These are phyloP conservation scores for Chironex yamaguchii DNA, from an alignment of 30 jellyfish, hydroid and myxozoan genomes.

Conservation along the genomic window DNA sequence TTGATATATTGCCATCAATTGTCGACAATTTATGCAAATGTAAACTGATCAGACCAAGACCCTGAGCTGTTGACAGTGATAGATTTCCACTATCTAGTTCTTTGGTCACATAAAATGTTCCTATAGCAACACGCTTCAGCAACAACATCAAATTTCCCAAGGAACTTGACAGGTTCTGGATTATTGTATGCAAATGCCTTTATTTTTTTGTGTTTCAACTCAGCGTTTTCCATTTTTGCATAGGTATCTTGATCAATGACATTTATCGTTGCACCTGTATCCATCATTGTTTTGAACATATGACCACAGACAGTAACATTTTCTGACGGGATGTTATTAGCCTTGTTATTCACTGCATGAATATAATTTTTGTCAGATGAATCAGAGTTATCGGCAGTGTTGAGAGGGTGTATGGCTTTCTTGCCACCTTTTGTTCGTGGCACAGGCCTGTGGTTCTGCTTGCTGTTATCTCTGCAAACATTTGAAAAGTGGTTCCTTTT, in stretches of 20 bases:
- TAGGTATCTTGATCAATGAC: constrained; percentile 9
- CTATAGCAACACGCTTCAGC: constrained; percentile 1
- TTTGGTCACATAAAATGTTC: constrained; percentile 28
- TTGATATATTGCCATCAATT: constrained; percentile 3
- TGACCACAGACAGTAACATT: constrained; percentile 30
- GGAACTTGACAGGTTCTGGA: constrained; percentile 28
- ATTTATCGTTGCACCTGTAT: constrained; percentile 45
- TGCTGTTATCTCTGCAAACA: constrained; percentile 8
- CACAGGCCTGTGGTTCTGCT: background rate
- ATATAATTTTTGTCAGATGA: background rate
- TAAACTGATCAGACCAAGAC: constrained; percentile 24
- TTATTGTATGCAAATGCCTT: constrained; percentile 1
- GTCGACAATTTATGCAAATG: constrained; percentile 26
- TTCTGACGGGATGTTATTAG: background rate
- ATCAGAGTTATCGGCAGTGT: background rate
- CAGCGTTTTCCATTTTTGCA: background rate
- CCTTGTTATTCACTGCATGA: background rate
- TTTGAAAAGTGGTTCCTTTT: constrained; percentile 6
- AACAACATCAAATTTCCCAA: constrained; percentile 12
- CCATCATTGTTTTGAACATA: background rate
- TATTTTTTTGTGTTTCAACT: background rate
- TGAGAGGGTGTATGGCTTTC: background rate
- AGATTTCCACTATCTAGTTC: constrained; percentile 23
- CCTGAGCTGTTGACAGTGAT: constrained; percentile 22
- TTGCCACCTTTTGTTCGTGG: no score